phyloP scores from a whole-genome alignment of 2,797 vertebrate species.

The Alosa sapidissima region DNA sequence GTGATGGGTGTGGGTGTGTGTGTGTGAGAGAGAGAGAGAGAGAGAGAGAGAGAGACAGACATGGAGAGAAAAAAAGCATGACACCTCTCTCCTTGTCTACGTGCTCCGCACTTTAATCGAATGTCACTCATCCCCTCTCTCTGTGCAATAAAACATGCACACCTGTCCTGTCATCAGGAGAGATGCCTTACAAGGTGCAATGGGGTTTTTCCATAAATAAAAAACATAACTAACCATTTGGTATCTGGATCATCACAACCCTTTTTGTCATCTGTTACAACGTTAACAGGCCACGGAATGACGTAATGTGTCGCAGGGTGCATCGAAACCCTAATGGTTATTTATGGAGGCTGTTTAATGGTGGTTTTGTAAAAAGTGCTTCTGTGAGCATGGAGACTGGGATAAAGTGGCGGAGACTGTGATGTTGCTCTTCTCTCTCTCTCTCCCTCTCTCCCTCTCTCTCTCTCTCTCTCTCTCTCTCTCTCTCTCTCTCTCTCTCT shows the following conservation, averaged over 20 bases:
- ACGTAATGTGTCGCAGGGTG: neutral
- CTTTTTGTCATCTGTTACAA: neutral
- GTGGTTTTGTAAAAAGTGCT: constrained; percentile 10
- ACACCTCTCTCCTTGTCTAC: constrained; percentile 18
- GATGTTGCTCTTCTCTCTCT: constrained; percentile 10
- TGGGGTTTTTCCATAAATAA: neutral
- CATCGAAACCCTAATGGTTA: neutral
- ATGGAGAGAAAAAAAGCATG: constrained; percentile 11
- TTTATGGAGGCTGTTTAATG: constrained; percentile 9
- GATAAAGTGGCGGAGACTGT: neutral
- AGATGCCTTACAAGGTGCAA: neutral
- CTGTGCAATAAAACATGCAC: constrained; percentile 29
- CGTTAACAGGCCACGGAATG: neutral
- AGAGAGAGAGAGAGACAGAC: neutral
- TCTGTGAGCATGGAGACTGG: neutral
- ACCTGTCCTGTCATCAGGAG: neutral
- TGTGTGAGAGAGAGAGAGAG: constrained; percentile 23
- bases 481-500: no score
- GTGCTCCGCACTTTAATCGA: constrained; percentile 43
- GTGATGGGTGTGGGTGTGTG: constrained; percentile 33
- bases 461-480: constrained; percentile 38
- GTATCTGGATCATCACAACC: neutral
- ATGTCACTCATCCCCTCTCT: constrained; percentile 42
- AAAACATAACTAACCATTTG: neutral
- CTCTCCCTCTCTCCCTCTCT: constrained; percentile 18